Evolutionary conservation across 2,113 vertebrate genomes (phyloP).

Genomic region (Bubo scandiacus): DNA sequence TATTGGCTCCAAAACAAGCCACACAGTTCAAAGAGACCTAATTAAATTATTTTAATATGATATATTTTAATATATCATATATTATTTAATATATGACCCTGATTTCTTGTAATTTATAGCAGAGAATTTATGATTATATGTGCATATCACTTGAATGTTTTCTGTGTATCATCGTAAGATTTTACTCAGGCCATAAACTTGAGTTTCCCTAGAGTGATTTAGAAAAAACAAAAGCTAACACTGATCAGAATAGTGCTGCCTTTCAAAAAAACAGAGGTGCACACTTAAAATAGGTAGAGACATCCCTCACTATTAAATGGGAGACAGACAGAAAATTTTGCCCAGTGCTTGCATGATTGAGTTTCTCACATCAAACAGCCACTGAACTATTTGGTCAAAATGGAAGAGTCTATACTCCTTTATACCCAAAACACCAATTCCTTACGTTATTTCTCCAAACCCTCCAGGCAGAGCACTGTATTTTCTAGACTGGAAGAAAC

Average conservation of each 20-base stretch:
- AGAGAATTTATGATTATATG: background rate
- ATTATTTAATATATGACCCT: background rate
- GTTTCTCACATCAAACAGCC: background rate
- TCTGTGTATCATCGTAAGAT: background rate
- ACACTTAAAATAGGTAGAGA: background rate
- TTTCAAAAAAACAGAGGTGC: background rate
- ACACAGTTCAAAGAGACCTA: slow-evolving; percentile 16
- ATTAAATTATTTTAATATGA: background rate
- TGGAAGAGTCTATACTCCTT: background rate
- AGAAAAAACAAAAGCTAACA: background rate
- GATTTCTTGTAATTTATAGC: slow-evolving; percentile 29
- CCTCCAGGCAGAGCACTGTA: background rate
- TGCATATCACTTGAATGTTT: background rate
- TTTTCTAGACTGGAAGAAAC: background rate
- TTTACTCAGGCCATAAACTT: background rate
- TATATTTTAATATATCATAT: too few relatives aligned
- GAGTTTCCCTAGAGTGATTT: background rate
- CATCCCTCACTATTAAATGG: background rate
- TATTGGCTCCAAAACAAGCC: background rate
- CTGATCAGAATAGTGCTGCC: background rate
- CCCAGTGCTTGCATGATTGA: background rate
- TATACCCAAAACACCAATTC: background rate
- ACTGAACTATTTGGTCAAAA: background rate
- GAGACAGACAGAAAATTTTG: background rate
- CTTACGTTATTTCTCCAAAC: background rate